These are phyloP conservation scores for Anolis carolinensis DNA, from an alignment of 2,113 vertebrate species.

Conservation along the genomic window DNA sequence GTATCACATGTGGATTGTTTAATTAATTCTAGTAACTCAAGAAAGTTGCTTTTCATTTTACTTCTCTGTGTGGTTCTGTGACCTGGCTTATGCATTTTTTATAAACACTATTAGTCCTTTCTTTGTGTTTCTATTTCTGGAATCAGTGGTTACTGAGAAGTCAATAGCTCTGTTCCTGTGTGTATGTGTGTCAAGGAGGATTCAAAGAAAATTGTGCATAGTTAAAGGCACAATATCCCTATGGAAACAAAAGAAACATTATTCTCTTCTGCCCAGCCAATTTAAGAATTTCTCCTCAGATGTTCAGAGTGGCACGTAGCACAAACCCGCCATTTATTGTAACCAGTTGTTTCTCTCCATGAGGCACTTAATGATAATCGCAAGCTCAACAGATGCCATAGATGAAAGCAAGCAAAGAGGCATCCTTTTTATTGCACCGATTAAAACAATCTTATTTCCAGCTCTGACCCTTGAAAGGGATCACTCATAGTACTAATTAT, in stretches of 20 bases:
- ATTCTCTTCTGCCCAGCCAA: background rate
- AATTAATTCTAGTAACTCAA: constrained; percentile 19
- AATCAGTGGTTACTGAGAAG: constrained; percentile 19
- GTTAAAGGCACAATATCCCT: constrained; percentile 33
- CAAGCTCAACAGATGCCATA: background rate
- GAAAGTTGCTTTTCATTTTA: background rate
- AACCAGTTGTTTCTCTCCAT: background rate
- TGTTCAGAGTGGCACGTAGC: background rate
- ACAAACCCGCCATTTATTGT: background rate
- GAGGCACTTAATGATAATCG: background rate
- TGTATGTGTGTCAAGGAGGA: constrained; percentile 61
- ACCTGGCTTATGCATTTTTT: background rate
- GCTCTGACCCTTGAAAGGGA: constrained; percentile 15
- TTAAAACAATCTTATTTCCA: constrained; percentile 20
- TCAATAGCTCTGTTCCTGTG: constrained; percentile 54
- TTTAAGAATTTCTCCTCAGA: background rate
- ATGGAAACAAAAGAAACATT: constrained; percentile 33
- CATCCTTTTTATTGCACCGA: background rate
- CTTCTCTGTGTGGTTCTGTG: background rate
- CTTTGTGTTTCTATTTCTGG: constrained; percentile 60
- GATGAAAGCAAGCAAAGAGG: background rate
- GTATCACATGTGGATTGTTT: background rate
- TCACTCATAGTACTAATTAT: constrained; percentile 38
- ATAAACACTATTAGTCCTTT: constrained; percentile 43
- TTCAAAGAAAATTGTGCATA: constrained; percentile 41